Conservation (phyloP, 2,888 invertebrate genomes). For the Drosophila suboccidentalis region DNA sequence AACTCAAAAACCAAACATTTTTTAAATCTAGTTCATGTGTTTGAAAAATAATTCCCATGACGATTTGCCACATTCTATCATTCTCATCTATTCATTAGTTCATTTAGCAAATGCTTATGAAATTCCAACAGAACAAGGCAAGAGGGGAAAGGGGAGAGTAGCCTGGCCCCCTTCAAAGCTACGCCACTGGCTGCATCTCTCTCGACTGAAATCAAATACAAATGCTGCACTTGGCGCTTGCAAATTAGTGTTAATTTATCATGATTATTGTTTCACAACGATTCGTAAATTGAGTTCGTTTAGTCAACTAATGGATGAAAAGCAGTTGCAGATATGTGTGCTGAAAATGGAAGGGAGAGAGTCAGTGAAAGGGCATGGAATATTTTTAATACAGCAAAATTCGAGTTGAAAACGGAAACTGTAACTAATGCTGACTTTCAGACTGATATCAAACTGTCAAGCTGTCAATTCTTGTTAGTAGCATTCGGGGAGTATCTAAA, state of each 20-base stretch:
- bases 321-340: neutral
- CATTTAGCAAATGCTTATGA: constrained; percentile 31
- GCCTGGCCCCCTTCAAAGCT: constrained; percentile 2
- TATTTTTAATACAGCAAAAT: constrained; percentile 67
- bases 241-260: constrained; percentile 77
- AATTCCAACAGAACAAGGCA: constrained; percentile 5
- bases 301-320: constrained; percentile 38
- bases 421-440: constrained; percentile 77
- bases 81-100: constrained; percentile 32
- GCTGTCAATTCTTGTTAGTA: constrained; percentile 78
- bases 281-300: constrained; percentile 68
- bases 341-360: constrained; percentile 3
- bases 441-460: constrained; percentile 79
- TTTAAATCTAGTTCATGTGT: neutral
- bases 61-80: neutral
- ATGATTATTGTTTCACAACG: constrained; percentile 76
- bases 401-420: constrained; percentile 47
- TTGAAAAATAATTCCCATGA: constrained; percentile 6
- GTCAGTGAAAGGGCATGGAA: neutral
- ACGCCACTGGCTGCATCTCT: constrained; percentile 34
- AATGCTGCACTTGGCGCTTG: constrained; percentile 63
- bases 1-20: neutral
- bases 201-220: constrained; percentile 20
- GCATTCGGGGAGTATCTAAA: constrained; percentile 23
- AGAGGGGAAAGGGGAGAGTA: neutral